Base-by-base conservation (phyloP, 2,888 invertebrate genomes). In the Margaritifera margaritifera region DNA sequence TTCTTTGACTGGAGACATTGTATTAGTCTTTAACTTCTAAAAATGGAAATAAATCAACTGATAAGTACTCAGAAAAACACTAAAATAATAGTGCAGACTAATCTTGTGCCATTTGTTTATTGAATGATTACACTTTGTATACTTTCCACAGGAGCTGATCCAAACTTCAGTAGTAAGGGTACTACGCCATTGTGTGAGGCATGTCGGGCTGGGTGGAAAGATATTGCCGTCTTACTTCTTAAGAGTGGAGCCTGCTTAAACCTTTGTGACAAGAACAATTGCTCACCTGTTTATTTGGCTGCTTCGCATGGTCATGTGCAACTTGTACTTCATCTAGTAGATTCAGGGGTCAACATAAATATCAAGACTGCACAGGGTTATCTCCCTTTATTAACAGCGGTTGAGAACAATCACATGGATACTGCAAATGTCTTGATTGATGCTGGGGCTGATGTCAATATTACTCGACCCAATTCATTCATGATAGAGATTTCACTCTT, bases 371-470 rank as follows among this genome's bases (percentile, higher is more conserved):
- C 57, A n/a, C 65, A 69, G 19, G 72, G 72, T 59, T 72, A 66
- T 22, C 27, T 62, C 18, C 72, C 72, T 25, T 66, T 72, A 24
- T 54, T 69, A 53, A 66, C 72, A 50, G 69, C 64, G 19, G 62
- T 72, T 6, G 69, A 69, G 64, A 69, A 72, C 52, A 61, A 62
- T 61, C 64, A 72, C 59, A 62, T 61, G 2, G 64, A 66, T 6
- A 62, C 66, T 19, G 69, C 69, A 24, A 58, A 62, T 52, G 6
- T 64, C 11, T 56, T 72, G 15, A 63, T 69, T 27, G 60, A 66
- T 4, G 24, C 65, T 24, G 72, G 72, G 5, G 72, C 72, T 3
- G 64, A 69, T 24, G 72, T 72, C 4, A 72, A 72, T 59, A 66
- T 72, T 5, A 31, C 50, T n/a, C 24, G 72, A 42, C 72, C 72